Conservation (phyloP, 2,113 vertebrate species). For the Phalacrocorax aristotelis region DNA sequence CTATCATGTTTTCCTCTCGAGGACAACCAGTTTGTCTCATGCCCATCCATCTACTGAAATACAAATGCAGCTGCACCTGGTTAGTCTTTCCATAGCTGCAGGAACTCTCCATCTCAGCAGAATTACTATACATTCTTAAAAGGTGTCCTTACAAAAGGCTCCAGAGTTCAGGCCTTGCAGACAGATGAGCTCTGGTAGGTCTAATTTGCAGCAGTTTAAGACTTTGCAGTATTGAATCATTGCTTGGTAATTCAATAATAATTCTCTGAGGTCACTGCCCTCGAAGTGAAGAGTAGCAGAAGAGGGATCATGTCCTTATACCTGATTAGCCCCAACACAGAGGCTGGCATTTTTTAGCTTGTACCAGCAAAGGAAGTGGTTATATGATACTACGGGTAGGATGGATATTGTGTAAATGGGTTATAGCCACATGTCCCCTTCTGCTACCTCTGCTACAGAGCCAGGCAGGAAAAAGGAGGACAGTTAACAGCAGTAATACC, state of each 20-base stretch:
- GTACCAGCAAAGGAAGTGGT: not conserved
- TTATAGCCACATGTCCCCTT: not conserved
- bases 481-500: not conserved
- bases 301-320: not conserved
- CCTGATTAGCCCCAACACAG: not conserved
- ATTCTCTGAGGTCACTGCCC: not conserved
- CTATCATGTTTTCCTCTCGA: not conserved
- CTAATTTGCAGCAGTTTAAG: not conserved
- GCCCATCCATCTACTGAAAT: not conserved
- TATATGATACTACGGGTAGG: not conserved
- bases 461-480: not conserved
- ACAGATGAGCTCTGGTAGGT: not conserved
- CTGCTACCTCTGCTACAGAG: not conserved
- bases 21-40: not conserved
- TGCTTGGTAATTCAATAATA: not conserved
- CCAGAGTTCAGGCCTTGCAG: not conserved
- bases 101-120: not conserved
- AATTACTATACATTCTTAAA: not conserved
- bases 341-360: not conserved
- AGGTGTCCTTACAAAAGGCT: not conserved
- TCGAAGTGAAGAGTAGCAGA: not conserved
- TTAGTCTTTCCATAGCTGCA: not conserved
- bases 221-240: not conserved
- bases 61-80: not conserved
- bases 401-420: not conserved